Conservation (phyloP, 2,113 vertebrate species). For the Engystomops pustulosus region DNA sequence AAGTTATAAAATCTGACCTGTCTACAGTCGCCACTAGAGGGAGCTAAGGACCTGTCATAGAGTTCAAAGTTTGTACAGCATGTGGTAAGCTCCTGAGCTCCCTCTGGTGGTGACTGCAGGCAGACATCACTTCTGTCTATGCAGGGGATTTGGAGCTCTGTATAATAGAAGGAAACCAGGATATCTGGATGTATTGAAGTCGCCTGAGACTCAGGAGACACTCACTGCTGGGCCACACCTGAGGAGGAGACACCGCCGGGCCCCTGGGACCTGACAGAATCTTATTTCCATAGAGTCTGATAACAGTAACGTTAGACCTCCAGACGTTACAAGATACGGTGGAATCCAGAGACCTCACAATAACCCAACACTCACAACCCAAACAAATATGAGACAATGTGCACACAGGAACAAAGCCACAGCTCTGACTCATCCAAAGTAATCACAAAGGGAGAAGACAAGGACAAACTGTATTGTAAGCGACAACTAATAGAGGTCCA, state of each 20-base stretch:
- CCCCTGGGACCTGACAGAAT: background rate
- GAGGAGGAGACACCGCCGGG: background rate
- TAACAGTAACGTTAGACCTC: slow-evolving; percentile 1
- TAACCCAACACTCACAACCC: slow-evolving; percentile 24
- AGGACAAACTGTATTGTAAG: too few relatives aligned
- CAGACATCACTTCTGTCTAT: too few relatives aligned
- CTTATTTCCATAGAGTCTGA: background rate
- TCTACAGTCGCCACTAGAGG: background rate
- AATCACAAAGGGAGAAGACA: too few relatives aligned
- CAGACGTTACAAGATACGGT: background rate
- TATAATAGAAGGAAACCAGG: too few relatives aligned
- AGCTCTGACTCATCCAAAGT: slow-evolving; percentile 16
- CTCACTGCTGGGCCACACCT: background rate
- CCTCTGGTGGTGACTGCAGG: background rate
- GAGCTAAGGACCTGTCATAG: too few relatives aligned
- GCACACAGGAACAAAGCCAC: slow-evolving; percentile 15
- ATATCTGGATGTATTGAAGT: too few relatives aligned
- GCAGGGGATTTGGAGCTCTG: too few relatives aligned
- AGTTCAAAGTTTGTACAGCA: too few relatives aligned
- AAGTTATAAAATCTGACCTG: background rate
- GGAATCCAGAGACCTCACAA: slow-evolving; percentile 12
- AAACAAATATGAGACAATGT: slow-evolving; percentile 29
- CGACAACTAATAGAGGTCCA: too few relatives aligned
- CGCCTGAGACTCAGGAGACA: too few relatives aligned
- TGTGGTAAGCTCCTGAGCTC: background rate